phyloP scores from a whole-genome alignment of 2,113 vertebrate species.

The Oxyura jamaicensis region DNA sequence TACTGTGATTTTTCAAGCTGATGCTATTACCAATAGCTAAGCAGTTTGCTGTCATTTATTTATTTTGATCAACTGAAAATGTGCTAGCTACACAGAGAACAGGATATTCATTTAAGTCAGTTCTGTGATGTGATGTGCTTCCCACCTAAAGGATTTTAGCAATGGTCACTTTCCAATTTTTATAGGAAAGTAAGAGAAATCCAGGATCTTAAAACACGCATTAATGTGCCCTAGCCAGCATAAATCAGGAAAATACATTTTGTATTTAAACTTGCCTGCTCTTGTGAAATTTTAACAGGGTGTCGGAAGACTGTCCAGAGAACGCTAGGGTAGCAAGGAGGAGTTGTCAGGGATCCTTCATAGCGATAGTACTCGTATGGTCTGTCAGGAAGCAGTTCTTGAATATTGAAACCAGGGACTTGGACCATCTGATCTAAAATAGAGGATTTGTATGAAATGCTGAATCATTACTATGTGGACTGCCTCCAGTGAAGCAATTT shows the following conservation, averaged over 20 bases:
- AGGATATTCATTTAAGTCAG: neutral
- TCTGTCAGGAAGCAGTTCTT: constrained; percentile 81
- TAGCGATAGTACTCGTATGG: constrained; percentile 92
- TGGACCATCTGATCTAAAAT: constrained; percentile 81
- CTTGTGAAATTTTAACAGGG: constrained; percentile 83
- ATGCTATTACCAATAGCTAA: neutral
- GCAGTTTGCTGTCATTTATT: neutral
- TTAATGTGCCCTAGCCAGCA: neutral
- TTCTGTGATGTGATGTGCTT: neutral
- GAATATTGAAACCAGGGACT: constrained; percentile 87
- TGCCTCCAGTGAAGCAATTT: neutral
- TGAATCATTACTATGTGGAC: neutral
- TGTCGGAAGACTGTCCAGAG: constrained; percentile 93
- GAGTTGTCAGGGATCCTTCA: constrained; percentile 93
- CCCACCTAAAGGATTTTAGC: neutral
- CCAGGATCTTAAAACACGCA: neutral
- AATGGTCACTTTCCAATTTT: neutral
- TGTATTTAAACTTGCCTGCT: constrained; percentile 82
- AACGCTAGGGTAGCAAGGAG: constrained; percentile 92
- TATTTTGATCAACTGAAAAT: neutral
- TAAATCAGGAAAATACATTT: neutral
- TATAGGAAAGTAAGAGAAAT: neutral
- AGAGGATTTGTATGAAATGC: neutral
- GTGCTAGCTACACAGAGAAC: neutral
- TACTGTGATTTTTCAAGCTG: neutral